Conservation (phyloP, 2,888 invertebrate genomes). For the Stegophylla sp. region DNA sequence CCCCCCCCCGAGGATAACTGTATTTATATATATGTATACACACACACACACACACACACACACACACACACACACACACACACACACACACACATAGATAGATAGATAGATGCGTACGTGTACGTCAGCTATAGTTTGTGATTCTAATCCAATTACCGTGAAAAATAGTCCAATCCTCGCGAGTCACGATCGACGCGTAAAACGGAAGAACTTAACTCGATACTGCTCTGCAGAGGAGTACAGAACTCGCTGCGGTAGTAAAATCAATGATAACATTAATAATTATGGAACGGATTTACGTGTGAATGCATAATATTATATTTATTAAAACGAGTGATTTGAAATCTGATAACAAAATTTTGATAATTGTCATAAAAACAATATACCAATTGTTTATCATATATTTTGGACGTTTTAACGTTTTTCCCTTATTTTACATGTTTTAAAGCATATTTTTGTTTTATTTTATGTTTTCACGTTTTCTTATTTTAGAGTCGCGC, state of each 20-base stretch:
- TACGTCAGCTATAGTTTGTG: background rate
- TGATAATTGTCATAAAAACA: background rate
- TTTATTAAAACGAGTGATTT: background rate
- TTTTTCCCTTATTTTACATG: too few species aligned
- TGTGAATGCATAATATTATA: too few species aligned
- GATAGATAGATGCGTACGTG: background rate
- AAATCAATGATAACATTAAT: too few species aligned
- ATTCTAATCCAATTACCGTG: conserved; percentile 24
- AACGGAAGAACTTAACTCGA: background rate
- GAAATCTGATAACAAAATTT: background rate
- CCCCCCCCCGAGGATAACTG: too few species aligned
- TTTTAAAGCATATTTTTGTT: too few species aligned
- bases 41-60: too few species aligned
- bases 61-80: background rate
- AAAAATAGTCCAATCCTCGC: background rate
- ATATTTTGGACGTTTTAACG: too few species aligned
- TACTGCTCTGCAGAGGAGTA: background rate
- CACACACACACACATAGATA: background rate
- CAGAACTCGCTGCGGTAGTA: background rate
- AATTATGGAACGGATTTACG: too few species aligned
- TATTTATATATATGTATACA: too few species aligned
- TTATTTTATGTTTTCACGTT: too few species aligned
- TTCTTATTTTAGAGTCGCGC: too few species aligned
- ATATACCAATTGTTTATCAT: background rate
- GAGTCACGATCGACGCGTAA: background rate